Evolutionary conservation across 1,140 invertebrate genomes (phyloP).

Genomic region (Chymomyza costata): DNA sequence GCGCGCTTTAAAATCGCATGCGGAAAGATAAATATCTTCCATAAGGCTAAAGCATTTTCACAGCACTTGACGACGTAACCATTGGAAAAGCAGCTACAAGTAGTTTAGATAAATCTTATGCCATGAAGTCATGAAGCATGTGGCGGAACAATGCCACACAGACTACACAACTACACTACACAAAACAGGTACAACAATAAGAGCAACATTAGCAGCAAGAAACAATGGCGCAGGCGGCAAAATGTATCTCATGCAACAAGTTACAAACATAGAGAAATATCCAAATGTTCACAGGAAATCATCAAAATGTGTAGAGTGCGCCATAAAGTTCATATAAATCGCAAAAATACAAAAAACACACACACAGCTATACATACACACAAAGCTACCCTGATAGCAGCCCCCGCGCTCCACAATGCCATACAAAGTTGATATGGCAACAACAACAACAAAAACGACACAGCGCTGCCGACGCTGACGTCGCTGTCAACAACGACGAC

Average conservation of each 20-base stretch:
- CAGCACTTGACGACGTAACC: no score
- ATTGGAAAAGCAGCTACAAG: no score
- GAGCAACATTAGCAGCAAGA: not conserved
- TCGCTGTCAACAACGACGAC: constrained; percentile 18
- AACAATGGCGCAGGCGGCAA: constrained; percentile 6
- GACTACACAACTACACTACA: constrained; percentile 16
- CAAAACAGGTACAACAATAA: constrained; percentile 3
- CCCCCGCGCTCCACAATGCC: no score
- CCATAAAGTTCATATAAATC: not conserved
- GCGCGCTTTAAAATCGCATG: no score
- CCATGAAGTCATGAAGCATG: no score
- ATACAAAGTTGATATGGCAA: no score
- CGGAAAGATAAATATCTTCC: no score
- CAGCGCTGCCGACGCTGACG: constrained; percentile 11
- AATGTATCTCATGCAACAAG: constrained; percentile 59
- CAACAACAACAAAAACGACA: no score
- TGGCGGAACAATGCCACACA: no score
- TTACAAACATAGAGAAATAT: constrained; percentile 56
- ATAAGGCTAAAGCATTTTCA: no score
- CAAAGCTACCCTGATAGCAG: no score
- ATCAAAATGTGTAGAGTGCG: constrained; percentile 60
- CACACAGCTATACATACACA: not conserved
- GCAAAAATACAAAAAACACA: not conserved
- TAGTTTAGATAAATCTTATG: no score
- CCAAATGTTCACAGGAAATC: constrained; percentile 67